Base-by-base conservation (phyloP, 2,113 vertebrate species). In the Mola mola region DNA sequence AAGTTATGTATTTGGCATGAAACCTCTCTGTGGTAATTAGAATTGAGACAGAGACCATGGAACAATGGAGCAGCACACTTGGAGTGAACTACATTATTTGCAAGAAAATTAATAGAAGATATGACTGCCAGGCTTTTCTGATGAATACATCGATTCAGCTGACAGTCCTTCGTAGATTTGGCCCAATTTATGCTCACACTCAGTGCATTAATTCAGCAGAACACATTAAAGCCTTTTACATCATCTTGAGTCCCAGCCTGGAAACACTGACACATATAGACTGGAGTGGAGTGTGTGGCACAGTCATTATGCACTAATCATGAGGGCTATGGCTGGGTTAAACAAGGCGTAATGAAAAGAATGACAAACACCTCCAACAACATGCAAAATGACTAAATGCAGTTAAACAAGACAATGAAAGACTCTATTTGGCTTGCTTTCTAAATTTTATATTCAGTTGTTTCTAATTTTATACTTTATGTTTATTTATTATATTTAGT, bases 161-260 rank as follows among this genome's bases (percentile, higher is more conserved):
- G n/a, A n/a, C 9, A 43, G 34, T 63, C 42, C 24, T 16, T 26
- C 7, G 7, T 16, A n/a, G 48, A 62, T 42, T 34, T 34, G n/a
- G 40, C 36, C 42, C 12, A 41, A 17, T 49, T 56, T 34, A 22
- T 42, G 17, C 43, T 19, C 21, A 36, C 42, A 61, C 24, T 81
- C 48, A 31, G 4, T 25, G 25, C 49, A 66, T 43, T 69, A 31
- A 56, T 48, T 65, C 28, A 56, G 52, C 42, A 50, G 29, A 34
- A 15, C 7, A 7, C 28, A 36, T 46, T 65, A 13, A 58, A 21
- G 25, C 13, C 37, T 44, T n/a, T 64, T 65, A n/a, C 42, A 33
- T 64, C 52, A 69, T 44, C 41, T 33, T 65, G 33, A 63, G 50
- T 72, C 49, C 49, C 44, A 51, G n/a, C n/a, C 24, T 49, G 49